A percentile compares a stretch with the other conserved stretches of the same genome.
Evolutionary conservation across 2,113 vertebrate species (phyloP).

Genomic region (Cottus gobio): DNA sequence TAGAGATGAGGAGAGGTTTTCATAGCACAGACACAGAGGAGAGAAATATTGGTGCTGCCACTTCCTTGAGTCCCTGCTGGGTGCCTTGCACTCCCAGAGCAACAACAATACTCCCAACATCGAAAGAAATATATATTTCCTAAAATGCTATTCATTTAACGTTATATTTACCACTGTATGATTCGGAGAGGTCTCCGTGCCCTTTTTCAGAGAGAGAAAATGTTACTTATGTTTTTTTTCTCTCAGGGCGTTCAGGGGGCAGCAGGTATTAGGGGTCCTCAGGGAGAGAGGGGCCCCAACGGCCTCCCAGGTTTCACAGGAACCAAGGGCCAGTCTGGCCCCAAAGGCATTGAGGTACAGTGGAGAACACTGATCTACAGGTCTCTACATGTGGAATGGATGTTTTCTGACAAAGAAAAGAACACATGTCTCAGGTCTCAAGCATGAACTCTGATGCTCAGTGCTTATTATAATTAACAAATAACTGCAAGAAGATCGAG

Average conservation of each 20-base stretch:
- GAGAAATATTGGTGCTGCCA: not conserved
- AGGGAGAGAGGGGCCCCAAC: constrained; percentile 82
- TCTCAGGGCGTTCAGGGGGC: constrained; percentile 84
- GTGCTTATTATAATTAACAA: not conserved
- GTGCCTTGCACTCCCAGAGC: not conserved
- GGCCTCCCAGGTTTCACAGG: constrained; percentile 87
- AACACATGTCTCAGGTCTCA: too few species aligned
- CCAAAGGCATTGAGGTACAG: constrained; percentile 81
- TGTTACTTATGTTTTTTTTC: constrained; percentile 20
- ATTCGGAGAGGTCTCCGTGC: not conserved
- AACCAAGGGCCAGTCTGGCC: constrained; percentile 78
- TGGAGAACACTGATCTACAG: not conserved
- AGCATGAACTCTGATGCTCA: not conserved
- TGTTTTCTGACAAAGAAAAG: not conserved
- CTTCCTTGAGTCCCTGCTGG: not conserved
- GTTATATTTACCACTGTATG: not conserved
- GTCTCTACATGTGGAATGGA: not conserved
- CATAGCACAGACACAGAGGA: not conserved
- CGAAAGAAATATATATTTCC: not conserved
- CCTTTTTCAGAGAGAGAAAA: not conserved
- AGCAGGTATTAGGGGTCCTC: constrained; percentile 79
- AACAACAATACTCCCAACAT: not conserved
- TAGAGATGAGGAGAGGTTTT: not conserved
- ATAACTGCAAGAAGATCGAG: not conserved
- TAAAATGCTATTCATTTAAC: not conserved